Percentiles rank a stretch among this genome's conserved stretches.
phyloP scores from a whole-genome alignment of 1,140 invertebrate species.

The Tetraneura akinire region DNA sequence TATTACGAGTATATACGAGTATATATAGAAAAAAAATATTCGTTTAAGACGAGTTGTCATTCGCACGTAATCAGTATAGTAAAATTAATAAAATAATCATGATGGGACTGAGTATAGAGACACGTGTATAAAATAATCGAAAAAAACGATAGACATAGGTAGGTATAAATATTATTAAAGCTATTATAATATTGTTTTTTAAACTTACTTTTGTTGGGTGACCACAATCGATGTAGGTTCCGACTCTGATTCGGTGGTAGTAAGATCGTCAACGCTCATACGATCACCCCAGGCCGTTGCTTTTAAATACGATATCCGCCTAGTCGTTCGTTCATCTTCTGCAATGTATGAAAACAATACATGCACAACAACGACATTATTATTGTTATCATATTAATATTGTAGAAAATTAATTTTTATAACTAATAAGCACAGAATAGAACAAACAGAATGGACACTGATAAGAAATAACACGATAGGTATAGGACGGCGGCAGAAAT shows the following conservation, averaged over 20 bases:
- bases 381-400: not conserved
- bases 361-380: not conserved
- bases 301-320: slow-evolving; percentile 87
- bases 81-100: too few species aligned
- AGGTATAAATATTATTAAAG: not conserved
- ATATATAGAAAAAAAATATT: too few species aligned
- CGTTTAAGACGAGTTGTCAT: too few species aligned
- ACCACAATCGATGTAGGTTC: slow-evolving; percentile 54
- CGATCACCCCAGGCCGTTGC: slow-evolving; percentile 74
- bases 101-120: too few species aligned
- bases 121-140: too few species aligned
- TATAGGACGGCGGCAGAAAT: too few species aligned
- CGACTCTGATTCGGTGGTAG: slow-evolving; percentile 67
- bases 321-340: slow-evolving; percentile 80
- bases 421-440: too few species aligned
- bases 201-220: slow-evolving; percentile 28
- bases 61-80: too few species aligned
- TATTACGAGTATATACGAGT: too few species aligned
- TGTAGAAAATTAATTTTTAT: not conserved
- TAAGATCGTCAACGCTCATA: slow-evolving; percentile 61
- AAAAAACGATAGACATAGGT: not conserved
- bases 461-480: too few species aligned
- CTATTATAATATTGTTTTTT: not conserved
- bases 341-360: slow-evolving; percentile 48
- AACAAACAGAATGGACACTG: too few species aligned